Conservation (phyloP, 2,113 vertebrate species). For the Ameiurus melas region DNA sequence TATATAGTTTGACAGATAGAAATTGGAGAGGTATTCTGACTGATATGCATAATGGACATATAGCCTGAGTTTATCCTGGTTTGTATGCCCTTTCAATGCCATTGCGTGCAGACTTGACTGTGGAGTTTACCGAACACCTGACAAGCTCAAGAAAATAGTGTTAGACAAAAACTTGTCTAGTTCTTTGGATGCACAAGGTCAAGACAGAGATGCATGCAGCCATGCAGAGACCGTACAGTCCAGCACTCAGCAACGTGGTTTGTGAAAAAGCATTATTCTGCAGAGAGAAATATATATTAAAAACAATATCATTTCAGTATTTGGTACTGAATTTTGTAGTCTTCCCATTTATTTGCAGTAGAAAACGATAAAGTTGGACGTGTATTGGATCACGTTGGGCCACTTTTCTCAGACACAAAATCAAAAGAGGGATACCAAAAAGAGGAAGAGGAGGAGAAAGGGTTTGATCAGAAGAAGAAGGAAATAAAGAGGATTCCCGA, state of each 20-base stretch:
- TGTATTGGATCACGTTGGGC: constrained; percentile 58
- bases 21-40: not conserved
- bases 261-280: constrained; percentile 25
- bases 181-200: constrained; percentile 46
- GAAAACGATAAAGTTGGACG: constrained; percentile 60
- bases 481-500: constrained; percentile 39
- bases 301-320: not conserved
- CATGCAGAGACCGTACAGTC: constrained; percentile 62
- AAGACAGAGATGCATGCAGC: constrained; percentile 52
- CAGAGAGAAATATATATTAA: constrained; percentile 18
- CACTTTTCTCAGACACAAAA: constrained; percentile 63
- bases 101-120: constrained; percentile 59
- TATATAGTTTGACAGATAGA: not conserved
- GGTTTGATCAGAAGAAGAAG: constrained; percentile 34
- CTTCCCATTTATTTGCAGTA: constrained; percentile 52
- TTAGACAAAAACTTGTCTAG: constrained; percentile 42
- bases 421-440: constrained; percentile 67
- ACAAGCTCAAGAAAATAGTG: constrained; percentile 52
- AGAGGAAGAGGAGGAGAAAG: constrained; percentile 42
- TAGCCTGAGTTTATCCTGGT: not conserved
- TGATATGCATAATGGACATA: not conserved
- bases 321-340: not conserved
- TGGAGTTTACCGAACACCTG: constrained; percentile 62
- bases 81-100: not conserved
- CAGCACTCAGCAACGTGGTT: constrained; percentile 61